phyloP scores from a whole-genome alignment of 2,113 vertebrate species.

The Charadrius vociferus region DNA sequence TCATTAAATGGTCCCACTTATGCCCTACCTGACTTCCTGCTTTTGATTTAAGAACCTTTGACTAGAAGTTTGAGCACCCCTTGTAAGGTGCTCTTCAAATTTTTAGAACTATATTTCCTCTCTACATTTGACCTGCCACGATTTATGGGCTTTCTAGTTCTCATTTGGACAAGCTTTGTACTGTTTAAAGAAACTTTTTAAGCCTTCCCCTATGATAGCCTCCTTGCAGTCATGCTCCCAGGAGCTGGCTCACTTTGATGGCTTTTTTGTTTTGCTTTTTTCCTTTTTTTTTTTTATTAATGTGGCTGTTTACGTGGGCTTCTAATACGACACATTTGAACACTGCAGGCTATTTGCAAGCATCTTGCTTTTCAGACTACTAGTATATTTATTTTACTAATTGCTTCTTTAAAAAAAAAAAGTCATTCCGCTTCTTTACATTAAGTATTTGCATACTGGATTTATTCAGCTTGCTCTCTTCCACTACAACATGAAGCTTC shows the following conservation, averaged over 20 bases:
- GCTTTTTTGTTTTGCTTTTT: not conserved
- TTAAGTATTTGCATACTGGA: not conserved
- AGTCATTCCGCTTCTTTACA: not conserved
- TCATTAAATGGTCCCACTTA: not conserved
- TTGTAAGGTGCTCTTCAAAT: not conserved
- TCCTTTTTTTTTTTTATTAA: no score
- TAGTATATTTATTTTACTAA: not conserved
- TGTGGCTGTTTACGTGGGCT: not conserved
- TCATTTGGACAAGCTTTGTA: not conserved
- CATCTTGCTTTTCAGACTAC: not conserved
- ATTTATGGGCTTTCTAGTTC: not conserved
- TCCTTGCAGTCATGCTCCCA: not conserved
- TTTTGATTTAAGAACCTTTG: slow-evolving; percentile 46
- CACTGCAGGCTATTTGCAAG: not conserved
- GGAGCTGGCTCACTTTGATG: not conserved
- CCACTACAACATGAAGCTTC: not conserved
- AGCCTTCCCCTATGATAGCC: not conserved
- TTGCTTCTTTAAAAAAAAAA: not conserved
- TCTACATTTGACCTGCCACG: not conserved
- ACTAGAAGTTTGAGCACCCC: not conserved
- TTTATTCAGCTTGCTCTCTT: not conserved
- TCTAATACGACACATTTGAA: not conserved
- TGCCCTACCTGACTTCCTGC: not conserved
- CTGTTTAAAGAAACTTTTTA: not conserved
- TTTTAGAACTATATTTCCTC: not conserved